Percentiles rank a stretch among this genome's conserved stretches.
Evolutionary conservation across 2,113 vertebrate genomes (phyloP).

Genomic region (Promerops cafer): DNA sequence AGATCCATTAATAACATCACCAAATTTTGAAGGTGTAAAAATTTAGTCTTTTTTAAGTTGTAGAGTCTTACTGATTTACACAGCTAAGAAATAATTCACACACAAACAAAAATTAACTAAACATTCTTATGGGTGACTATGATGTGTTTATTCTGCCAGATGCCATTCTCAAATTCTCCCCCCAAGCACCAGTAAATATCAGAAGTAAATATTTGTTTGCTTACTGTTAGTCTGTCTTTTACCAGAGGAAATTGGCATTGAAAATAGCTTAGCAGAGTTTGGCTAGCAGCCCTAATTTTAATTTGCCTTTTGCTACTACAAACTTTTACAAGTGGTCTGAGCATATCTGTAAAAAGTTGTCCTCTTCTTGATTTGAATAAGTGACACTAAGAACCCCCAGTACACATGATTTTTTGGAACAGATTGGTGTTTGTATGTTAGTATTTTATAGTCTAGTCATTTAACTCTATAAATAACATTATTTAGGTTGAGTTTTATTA

Average conservation of each 20-base stretch:
- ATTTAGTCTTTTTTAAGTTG: neutral
- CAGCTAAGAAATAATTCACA: neutral
- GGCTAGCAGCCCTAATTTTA: neutral
- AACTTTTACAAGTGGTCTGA: neutral
- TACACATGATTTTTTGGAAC: rapidly evolving
- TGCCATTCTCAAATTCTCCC: neutral
- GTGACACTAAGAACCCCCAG: neutral
- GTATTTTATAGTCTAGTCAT: neutral
- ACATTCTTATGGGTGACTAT: neutral
- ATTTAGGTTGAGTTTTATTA: neutral
- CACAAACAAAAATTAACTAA: neutral
- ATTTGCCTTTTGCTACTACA: slow-evolving; percentile 36
- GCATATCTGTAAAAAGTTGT: neutral
- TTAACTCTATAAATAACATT: neutral
- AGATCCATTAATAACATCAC: neutral
- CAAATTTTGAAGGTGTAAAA: neutral
- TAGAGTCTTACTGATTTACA: neutral
- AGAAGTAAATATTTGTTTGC: neutral
- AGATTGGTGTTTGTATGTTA: neutral
- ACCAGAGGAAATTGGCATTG: neutral
- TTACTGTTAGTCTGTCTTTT: neutral
- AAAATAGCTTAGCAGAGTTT: neutral
- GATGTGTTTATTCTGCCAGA: neutral
- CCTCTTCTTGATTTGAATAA: slow-evolving; percentile 12
- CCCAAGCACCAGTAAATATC: neutral